Evolutionary conservation across 2,888 invertebrate genomes (phyloP).

Genomic region (Troglohyphantes excavatus): DNA sequence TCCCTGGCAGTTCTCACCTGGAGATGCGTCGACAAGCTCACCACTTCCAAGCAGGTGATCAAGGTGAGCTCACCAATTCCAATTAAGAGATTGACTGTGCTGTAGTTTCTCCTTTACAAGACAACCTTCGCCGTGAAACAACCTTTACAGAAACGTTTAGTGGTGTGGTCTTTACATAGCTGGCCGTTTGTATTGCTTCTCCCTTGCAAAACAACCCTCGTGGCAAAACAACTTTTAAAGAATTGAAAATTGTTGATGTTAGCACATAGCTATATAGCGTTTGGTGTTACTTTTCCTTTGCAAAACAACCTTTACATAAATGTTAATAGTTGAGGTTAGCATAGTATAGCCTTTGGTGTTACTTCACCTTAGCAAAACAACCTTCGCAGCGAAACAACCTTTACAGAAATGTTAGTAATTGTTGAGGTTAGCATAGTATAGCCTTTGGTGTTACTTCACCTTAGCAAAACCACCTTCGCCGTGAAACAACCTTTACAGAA

Average conservation of each 20-base stretch:
- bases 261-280: too few relatives aligned
- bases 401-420: too few relatives aligned
- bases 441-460: background rate
- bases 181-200: background rate
- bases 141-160: background rate
- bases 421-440: too few relatives aligned
- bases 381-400: background rate
- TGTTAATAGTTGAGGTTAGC: too few relatives aligned
- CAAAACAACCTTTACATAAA: too few relatives aligned
- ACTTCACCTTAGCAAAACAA: background rate
- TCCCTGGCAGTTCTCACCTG: conserved; percentile 74
- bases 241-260: too few relatives aligned
- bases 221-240: background rate
- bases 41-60: conserved; percentile 57
- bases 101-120: background rate
- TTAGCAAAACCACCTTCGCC: background rate
- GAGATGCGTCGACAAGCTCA: conserved; percentile 70
- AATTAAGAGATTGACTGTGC: too few relatives aligned
- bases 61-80: conserved; percentile 52
- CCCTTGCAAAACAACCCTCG: background rate
- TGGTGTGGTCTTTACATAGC: too few relatives aligned
- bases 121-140: background rate
- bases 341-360: too few relatives aligned
- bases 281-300: too few relatives aligned
- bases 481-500: background rate